These are phyloP conservation scores for Mesopsocus fuscifrons DNA, from an alignment of 2,888 invertebrate species.

Conservation along the genomic window DNA sequence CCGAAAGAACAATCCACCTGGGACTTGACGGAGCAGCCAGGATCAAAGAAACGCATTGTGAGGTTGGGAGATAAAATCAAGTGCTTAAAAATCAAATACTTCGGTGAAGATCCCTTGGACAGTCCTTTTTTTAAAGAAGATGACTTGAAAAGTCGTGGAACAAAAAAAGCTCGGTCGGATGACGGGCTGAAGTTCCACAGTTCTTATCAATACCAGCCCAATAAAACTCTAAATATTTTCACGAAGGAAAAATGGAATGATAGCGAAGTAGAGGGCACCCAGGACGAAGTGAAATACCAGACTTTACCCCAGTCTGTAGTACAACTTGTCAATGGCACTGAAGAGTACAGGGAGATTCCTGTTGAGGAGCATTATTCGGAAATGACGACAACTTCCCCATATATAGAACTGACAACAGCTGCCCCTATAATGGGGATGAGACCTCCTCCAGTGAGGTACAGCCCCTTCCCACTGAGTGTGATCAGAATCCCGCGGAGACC, in stretches of 20 bases:
- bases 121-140: constrained; percentile 44
- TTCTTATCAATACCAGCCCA: neutral
- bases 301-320: neutral
- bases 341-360: neutral
- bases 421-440: neutral
- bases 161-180: neutral
- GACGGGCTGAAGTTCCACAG: neutral
- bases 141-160: constrained; percentile 8
- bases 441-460: neutral
- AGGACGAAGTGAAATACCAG: neutral
- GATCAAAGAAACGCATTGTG: constrained; percentile 28
- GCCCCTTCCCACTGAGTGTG: neutral
- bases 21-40: constrained; percentile 20
- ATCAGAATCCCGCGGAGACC: neutral
- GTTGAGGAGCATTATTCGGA: neutral
- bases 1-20: constrained; percentile 1
- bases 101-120: constrained; percentile 53
- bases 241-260: neutral
- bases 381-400: too few species aligned
- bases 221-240: constrained; percentile 1
- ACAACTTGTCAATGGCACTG: too few species aligned
- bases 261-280: neutral
- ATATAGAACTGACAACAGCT: neutral
- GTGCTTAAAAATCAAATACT: constrained; percentile 53
- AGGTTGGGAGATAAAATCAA: constrained; percentile 53